phyloP scores from a whole-genome alignment of 2,888 invertebrate genomes.

The Tanytarsus gracilentus region DNA sequence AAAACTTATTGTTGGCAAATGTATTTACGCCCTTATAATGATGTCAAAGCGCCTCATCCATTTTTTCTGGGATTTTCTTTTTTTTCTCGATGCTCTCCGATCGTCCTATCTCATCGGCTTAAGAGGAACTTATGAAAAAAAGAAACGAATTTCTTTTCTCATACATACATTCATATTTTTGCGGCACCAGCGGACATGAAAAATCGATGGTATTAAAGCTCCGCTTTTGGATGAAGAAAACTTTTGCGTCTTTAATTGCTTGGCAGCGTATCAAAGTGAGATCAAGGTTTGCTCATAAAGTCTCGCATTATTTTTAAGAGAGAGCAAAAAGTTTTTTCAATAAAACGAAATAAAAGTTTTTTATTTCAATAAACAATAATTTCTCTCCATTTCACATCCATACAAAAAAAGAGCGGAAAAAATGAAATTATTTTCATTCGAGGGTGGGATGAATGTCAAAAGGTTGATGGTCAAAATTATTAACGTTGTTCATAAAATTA shows the following conservation, averaged over 20 bases:
- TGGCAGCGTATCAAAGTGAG: slow-evolving; percentile 19
- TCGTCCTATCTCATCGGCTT: no score
- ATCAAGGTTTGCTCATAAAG: neutral
- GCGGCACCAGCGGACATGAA: neutral
- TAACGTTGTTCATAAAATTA: no score
- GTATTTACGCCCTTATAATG: neutral
- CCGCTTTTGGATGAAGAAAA: no score
- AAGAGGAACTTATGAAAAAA: no score
- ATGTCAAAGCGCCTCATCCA: neutral
- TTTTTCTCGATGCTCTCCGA: no score
- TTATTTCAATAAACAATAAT: slow-evolving; percentile 2
- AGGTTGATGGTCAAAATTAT: no score
- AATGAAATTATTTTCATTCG: no score
- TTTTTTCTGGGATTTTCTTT: neutral
- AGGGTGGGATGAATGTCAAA: no score
- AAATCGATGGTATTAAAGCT: slow-evolving; percentile 28
- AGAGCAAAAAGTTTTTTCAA: neutral
- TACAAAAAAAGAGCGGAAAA: no score
- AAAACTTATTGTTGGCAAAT: slow-evolving; percentile 5
- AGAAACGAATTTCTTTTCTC: no score
- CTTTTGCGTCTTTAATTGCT: slow-evolving; percentile 25
- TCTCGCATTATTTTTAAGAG: neutral
- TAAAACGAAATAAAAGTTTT: neutral
- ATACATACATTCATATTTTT: no score
- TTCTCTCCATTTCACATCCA: no score